Conservation (phyloP, 2,888 invertebrate genomes). For the Bombylius major region DNA sequence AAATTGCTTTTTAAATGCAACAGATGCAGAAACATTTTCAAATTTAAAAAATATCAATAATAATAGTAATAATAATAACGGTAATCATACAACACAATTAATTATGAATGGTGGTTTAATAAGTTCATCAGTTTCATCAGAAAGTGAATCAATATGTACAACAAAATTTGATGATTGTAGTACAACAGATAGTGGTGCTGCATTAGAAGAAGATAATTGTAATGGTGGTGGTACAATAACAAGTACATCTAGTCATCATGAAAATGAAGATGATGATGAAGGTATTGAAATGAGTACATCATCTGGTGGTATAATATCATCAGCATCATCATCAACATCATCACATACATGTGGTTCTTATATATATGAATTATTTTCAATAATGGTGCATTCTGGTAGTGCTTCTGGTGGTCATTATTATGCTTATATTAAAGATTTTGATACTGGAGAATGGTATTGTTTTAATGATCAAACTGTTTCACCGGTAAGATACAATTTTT, state of each 20-base stretch:
- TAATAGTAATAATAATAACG: slow-evolving; percentile 13
- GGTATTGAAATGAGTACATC: slow-evolving; percentile 50
- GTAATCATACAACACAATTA: slow-evolving; percentile 16
- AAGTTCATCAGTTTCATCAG: slow-evolving; percentile 30
- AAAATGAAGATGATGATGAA: slow-evolving; percentile 51
- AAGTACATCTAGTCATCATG: slow-evolving; percentile 32
- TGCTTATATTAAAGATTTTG: slow-evolving; percentile 75
- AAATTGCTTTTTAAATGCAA: slow-evolving; percentile 52
- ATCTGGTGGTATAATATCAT: slow-evolving; percentile 27
- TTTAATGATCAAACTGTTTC: slow-evolving; percentile 79
- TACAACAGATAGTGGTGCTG: slow-evolving; percentile 56
- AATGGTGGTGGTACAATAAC: slow-evolving; percentile 36
- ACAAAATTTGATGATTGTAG: slow-evolving; percentile 50
- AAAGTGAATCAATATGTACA: slow-evolving; percentile 35
- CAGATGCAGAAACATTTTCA: slow-evolving; percentile 18
- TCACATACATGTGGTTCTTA: slow-evolving; percentile 48
- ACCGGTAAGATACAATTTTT: slow-evolving; percentile 43
- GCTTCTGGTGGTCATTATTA: slow-evolving; percentile 86
- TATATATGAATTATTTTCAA: slow-evolving; percentile 75
- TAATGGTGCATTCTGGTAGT: slow-evolving; percentile 86
- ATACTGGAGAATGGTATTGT: slow-evolving; percentile 66
- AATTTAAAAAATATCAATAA: slow-evolving; percentile 17
- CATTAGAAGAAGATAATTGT: slow-evolving; percentile 48
- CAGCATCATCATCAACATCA: slow-evolving; percentile 4
- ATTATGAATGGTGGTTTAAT: slow-evolving; percentile 12